These are phyloP conservation scores for Caenorhabditis afra DNA, from an alignment of 2,888 invertebrate genomes.

Conservation along the genomic window DNA sequence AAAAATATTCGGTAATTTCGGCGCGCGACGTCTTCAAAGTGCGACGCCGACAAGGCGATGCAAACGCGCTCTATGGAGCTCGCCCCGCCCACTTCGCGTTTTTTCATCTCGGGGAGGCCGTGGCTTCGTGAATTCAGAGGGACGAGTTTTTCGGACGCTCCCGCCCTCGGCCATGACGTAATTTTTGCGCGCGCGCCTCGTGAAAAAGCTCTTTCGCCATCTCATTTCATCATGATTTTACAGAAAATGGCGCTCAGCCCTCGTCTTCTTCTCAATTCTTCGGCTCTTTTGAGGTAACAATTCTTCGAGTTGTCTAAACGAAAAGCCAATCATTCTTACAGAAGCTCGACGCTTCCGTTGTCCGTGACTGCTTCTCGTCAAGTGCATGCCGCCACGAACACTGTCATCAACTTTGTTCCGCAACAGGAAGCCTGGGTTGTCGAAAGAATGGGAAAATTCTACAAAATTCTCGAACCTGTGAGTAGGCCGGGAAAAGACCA, in stretches of 20 bases:
- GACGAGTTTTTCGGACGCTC: neutral
- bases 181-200: conserved; percentile 3
- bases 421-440: conserved; percentile 99
- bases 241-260: conserved; percentile 51
- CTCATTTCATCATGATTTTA: conserved; percentile 32
- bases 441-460: conserved; percentile 97
- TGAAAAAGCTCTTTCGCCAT: conserved; percentile 5
- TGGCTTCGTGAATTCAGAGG: conserved; percentile 29
- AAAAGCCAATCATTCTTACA: neutral
- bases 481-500: too few relatives aligned
- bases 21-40: too few relatives aligned
- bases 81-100: too few relatives aligned
- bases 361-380: conserved; percentile 45
- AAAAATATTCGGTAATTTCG: too few relatives aligned
- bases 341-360: conserved; percentile 33
- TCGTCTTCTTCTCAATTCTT: conserved; percentile 32
- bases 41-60: too few relatives aligned
- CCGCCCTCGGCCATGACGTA: conserved; percentile 43
- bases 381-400: conserved; percentile 87
- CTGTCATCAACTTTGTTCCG: conserved; percentile 96
- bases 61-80: too few relatives aligned
- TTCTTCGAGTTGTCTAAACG: too few relatives aligned
- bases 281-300: conserved; percentile 32
- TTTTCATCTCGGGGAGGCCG: too few relatives aligned
- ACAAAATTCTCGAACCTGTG: conserved; percentile 91